Evolutionary conservation across 2,113 vertebrate species (phyloP).

Genomic region (Tangachromis dhanisi): DNA sequence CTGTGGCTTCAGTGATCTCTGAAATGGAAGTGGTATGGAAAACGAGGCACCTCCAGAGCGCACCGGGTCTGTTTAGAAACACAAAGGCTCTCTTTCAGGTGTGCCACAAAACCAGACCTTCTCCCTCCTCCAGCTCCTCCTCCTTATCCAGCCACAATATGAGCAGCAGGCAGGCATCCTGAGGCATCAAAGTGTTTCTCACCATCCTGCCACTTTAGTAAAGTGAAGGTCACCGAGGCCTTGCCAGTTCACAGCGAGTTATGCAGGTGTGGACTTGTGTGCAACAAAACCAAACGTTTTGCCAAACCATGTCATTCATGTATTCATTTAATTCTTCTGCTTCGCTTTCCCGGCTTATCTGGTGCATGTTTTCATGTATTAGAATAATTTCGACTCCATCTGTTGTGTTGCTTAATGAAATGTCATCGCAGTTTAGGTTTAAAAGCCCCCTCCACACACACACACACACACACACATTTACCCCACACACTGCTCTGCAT

Average conservation of each 20-base stretch:
- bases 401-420: neutral
- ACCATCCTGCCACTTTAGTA: neutral
- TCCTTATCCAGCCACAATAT: neutral
- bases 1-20: neutral
- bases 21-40: neutral
- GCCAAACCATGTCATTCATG: neutral
- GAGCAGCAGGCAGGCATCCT: neutral
- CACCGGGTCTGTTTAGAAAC: neutral
- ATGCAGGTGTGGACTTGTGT: neutral
- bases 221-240: constrained; percentile 4
- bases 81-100: constrained; percentile 47
- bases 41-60: neutral
- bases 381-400: constrained; percentile 15
- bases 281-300: neutral
- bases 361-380: neutral
- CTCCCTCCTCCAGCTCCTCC: neutral
- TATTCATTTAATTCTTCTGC: neutral
- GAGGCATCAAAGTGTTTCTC: neutral
- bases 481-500: neutral
- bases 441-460: neutral
- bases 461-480: neutral
- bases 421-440: neutral
- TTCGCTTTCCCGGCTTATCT: neutral
- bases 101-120: neutral
- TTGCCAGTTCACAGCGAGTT: neutral